Base-by-base conservation (phyloP, 2,113 vertebrate genomes). In the Syngnathoides biaculeatus region DNA sequence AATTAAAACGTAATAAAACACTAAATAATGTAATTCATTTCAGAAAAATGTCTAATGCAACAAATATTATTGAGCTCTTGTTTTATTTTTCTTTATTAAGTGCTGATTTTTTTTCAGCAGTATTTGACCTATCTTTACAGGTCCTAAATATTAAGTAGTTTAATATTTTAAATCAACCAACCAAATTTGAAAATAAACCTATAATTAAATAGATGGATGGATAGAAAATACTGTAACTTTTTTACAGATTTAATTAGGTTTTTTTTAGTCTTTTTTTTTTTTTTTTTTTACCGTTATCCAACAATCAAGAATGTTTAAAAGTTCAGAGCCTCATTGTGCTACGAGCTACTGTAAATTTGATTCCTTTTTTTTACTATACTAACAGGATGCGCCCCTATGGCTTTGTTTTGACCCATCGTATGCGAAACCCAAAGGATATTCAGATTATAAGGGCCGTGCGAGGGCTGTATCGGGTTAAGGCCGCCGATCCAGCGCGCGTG, bases 401-500 rank as follows among this genome's bases (percentile, higher is more conserved):
- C 55, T 30, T 6, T 20, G 58, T 60, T 60, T 60, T n/a, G 39
- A 39, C 39, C 39, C 22, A 8, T 30, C 30, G 39, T 43, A 62
- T 1, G 30, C 2, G 58, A 39, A 60, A 60, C 3, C 58, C 58
- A 39, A 60, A 60, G 58, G 20, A 39, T 60, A 60, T 5, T 35
- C 58, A n/a, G 35, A 60, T 39, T 5, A n/a, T 55, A 12, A 55
- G 52, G 27, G 57, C 27, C 57, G 2, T 60, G 35, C 35, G 20
- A 60, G 58, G 40, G 58, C 58, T 9, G 9, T 40, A 11, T 60
- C 17, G 43, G 12, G 45, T 63, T 24, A 42, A 26, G 42, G 53
- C 68, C 27, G 64, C 72, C 30, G 15, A 81, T 85, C 76, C 72
- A 84, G 75, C 72, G 80, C 72, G 80, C 88, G 84, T 88, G 89